phyloP scores from a whole-genome alignment of 2,113 vertebrate genomes.

The Engraulis encrasicolus region DNA sequence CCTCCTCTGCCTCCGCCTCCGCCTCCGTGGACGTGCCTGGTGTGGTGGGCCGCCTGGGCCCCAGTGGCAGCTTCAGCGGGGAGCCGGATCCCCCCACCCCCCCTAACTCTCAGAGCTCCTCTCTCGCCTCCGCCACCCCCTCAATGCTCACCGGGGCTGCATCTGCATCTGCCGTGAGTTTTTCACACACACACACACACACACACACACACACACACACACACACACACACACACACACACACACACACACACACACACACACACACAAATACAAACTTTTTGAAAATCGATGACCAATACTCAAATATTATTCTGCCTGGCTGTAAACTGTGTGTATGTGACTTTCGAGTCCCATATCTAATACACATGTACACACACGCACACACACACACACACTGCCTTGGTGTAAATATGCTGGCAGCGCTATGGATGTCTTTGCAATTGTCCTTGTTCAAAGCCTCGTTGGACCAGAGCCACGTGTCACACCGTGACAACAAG shows the following conservation, averaged over 20 bases:
- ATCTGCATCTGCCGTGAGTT: slow-evolving; percentile 64
- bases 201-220: background rate
- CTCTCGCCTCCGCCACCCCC: slow-evolving; percentile 45
- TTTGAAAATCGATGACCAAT: too few relatives aligned
- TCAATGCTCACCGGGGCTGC: slow-evolving; percentile 46
- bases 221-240: background rate
- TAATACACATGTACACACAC: background rate
- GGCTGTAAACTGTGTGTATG: too few relatives aligned
- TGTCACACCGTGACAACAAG: background rate
- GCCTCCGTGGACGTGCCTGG: slow-evolving; percentile 68
- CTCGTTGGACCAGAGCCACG: background rate
- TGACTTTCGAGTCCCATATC: too few relatives aligned
- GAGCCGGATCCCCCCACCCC: slow-evolving; percentile 65
- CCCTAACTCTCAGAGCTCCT: slow-evolving; percentile 59
- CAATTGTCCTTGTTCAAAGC: background rate
- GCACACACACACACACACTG: background rate
- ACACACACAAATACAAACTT: background rate
- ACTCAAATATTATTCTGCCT: too few relatives aligned
- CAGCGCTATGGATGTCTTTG: background rate
- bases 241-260: background rate
- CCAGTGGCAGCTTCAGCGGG: slow-evolving; percentile 36
- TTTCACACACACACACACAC: background rate
- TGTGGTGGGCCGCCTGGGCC: background rate
- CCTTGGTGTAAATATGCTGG: too few relatives aligned
- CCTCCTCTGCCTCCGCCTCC: slow-evolving; percentile 59